phyloP scores from a whole-genome alignment of 2,888 invertebrate species.

The Zelleria hepariella region DNA sequence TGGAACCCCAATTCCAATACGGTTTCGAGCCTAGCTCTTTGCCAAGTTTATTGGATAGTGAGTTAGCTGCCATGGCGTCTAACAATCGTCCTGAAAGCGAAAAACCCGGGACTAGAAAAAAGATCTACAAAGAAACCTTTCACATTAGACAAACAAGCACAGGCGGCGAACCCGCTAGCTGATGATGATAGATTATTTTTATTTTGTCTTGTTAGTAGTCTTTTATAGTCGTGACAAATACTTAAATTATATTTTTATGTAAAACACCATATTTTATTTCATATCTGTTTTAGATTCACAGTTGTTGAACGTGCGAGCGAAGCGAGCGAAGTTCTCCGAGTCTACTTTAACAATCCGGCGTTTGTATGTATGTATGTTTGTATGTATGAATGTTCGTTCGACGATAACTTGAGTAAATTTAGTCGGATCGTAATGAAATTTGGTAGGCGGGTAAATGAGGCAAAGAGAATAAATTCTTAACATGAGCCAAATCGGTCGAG shows the following conservation, averaged over 20 bases:
- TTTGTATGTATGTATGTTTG: too few relatives aligned
- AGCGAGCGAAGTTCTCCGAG: too few relatives aligned
- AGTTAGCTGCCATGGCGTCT: slow-evolving; percentile 55
- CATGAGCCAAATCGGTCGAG: too few relatives aligned
- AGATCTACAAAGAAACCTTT: slow-evolving; percentile 61
- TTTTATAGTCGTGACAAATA: background rate
- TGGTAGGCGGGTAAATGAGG: too few relatives aligned
- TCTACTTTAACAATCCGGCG: too few relatives aligned
- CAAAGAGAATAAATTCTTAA: too few relatives aligned
- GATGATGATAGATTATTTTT: slow-evolving; percentile 46
- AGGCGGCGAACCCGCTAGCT: slow-evolving; percentile 45
- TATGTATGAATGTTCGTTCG: too few relatives aligned
- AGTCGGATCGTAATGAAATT: too few relatives aligned
- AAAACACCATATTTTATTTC: background rate
- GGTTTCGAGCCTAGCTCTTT: slow-evolving; percentile 58
- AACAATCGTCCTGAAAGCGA: slow-evolving; percentile 52
- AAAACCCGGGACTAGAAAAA: slow-evolving; percentile 53
- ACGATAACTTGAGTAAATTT: too few relatives aligned
- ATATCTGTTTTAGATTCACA: too few relatives aligned
- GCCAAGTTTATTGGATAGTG: slow-evolving; percentile 51
- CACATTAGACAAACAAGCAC: slow-evolving; percentile 60
- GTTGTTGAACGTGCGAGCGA: too few relatives aligned
- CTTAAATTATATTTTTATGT: background rate
- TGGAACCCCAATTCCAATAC: slow-evolving; percentile 63
- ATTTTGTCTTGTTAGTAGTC: slow-evolving; percentile 22